Conservation (phyloP, 2,113 vertebrate species). For the Lathamus discolor region DNA sequence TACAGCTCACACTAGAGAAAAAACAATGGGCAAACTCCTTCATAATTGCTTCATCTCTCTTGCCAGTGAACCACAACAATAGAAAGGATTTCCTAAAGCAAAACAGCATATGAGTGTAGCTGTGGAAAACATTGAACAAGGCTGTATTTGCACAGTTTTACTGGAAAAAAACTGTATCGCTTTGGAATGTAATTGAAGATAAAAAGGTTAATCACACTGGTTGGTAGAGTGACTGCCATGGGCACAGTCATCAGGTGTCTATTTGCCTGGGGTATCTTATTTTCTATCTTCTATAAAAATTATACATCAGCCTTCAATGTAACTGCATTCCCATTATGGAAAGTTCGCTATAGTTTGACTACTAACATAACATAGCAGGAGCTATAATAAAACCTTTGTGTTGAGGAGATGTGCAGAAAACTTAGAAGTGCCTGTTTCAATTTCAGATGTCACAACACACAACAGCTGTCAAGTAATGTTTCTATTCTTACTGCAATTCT, state of each 20-base stretch:
- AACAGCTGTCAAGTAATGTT: neutral
- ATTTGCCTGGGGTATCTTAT: neutral
- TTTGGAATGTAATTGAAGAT: constrained; percentile 31
- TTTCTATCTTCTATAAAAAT: neutral
- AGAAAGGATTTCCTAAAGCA: neutral
- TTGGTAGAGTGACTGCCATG: neutral
- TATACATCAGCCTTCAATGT: neutral
- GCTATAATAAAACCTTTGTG: constrained; percentile 17
- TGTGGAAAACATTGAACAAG: constrained; percentile 33
- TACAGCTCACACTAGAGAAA: neutral
- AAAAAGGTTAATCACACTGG: constrained; percentile 27
- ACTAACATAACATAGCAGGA: neutral
- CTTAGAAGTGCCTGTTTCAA: neutral
- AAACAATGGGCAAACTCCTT: neutral
- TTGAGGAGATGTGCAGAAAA: constrained; percentile 8
- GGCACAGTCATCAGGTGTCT: constrained; percentile 1
- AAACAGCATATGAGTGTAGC: neutral
- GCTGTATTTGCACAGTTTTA: constrained; percentile 33
- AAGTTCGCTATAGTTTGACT: constrained; percentile 11
- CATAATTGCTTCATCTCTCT: constrained; percentile 4
- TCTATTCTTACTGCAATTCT: constrained; percentile 5
- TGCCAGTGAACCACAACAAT: neutral
- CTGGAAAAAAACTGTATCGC: constrained; percentile 31
- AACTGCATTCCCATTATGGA: neutral
- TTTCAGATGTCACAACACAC: constrained; percentile 4